Evolutionary conservation across 1,140 invertebrate species (phyloP), one percentile per base, ranked within the genome.

Genomic region (Nomia melanderi): DNA sequence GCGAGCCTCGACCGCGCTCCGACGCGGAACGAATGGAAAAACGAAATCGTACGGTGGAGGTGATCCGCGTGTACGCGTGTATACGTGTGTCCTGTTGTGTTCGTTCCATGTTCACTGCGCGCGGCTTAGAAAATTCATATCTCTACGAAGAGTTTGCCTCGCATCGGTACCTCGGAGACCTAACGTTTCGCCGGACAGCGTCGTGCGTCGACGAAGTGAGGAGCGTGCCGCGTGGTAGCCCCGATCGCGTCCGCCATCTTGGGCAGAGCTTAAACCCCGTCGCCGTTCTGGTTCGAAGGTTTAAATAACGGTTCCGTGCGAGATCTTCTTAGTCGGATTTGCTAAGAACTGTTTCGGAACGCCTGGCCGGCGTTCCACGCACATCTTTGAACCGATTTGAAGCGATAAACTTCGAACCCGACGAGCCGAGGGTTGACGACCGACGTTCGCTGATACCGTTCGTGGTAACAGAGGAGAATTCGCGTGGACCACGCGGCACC

Each of bases 91-190:
- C 14, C 12, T 7, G 4, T 7, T 39, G 36, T 39, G 36, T 39
- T 4, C 12, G 36, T 39, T 39, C 8, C 12, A 8, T 39, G 36
- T 12, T 39, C 36, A 9, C 8, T 39, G 36, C 12, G 12, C 36
- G 36, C 36, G 36, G 64, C 17, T 79, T 71, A 74, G 65, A 81
- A 84, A 83, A 84, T 80, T 81, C 27, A 65, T 74, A n/a, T n/a
- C n/a, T 44, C 78, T 81, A 83, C 76, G 65, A 75, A 75, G 73
- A 59, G 63, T 47, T 27, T 47, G 25, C 20, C 29, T 64, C 59
- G n/a, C 71, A 64, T 60, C 62, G 50, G 33, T 14, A 27, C 27
- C 23, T 0, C 14, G 66, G 31, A 67, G 54, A 66, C 23, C 29
- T 25, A 36, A 67, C 25, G 27, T 7, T 64, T 50, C n/a, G 29